Conservation (phyloP, 2,797 vertebrate species). For the Siniperca obscura region DNA sequence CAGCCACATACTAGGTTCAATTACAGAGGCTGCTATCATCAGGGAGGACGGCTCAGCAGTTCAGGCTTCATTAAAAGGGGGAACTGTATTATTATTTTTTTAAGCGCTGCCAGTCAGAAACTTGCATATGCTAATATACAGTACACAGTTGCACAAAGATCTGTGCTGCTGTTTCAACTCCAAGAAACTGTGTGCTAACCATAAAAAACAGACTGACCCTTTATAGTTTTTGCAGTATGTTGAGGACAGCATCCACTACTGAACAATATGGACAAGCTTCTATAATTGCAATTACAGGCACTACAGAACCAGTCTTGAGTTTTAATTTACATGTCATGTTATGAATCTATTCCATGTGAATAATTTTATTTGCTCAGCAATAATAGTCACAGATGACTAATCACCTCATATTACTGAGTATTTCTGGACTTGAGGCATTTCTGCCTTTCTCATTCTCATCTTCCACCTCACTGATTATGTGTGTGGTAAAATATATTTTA, state of each 20-base stretch:
- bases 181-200: background rate
- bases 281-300: background rate
- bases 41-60: slow-evolving; percentile 58
- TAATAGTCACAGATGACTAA: slow-evolving; percentile 40
- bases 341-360: slow-evolving; percentile 22
- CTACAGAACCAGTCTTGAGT: background rate
- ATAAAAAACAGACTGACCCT: slow-evolving; percentile 17
- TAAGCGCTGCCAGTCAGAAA: slow-evolving; percentile 31
- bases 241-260: background rate
- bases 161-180: background rate
- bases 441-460: slow-evolving; percentile 9
- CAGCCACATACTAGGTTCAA: slow-evolving; percentile 54
- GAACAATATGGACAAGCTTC: background rate
- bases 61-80: slow-evolving; percentile 63
- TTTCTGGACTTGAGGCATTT: slow-evolving; percentile 24
- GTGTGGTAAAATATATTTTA: slow-evolving; percentile 41
- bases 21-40: slow-evolving; percentile 60
- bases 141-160: slow-evolving; percentile 15
- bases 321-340: background rate
- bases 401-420: slow-evolving; percentile 40
- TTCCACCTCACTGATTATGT: slow-evolving; percentile 17
- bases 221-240: background rate
- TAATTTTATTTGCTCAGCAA: slow-evolving; percentile 33
- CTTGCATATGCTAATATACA: slow-evolving; percentile 36
- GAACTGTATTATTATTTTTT: slow-evolving; percentile 41